Evolutionary conservation across 1,140 invertebrate species (phyloP), one percentile per base, ranked within the genome.

Genomic region (Diabrotica virgifera): DNA sequence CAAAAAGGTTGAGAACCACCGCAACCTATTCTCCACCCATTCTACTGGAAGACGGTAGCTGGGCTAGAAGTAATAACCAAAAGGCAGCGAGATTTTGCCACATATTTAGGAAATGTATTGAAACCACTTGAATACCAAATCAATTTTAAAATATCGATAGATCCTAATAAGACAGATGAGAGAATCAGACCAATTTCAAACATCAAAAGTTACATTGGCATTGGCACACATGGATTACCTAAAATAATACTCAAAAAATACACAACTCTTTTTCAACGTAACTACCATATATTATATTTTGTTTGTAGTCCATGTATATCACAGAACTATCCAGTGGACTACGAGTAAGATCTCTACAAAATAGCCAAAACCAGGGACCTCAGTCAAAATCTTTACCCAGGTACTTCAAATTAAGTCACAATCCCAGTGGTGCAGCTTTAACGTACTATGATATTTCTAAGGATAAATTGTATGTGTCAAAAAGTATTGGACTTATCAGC

Each of bases 401-500:
- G 65, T 93, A 94, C 76, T 95, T 95, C 74, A 94, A 95, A 82
- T 82, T 95, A 61, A 88, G 90, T 12, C 91, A 89, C 75, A 86
- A 84, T 70, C 86, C 86, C 50, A 86, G 86, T 64, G 88, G 89
- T 38, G 89, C 89, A 65, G 87, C 89, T 65, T 84, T 90, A 74
- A 92, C 86, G 73, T 95, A 94, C 74, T 99, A 97, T 80, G 95
- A 98, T 82, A 90, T 92, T 72, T 88, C 88, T 77, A 94, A 94
- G 84, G 95, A 98, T 82, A 92, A 91, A 80, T 84, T 98, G 66
- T 94, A 90, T 83, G 96, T 97, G 71, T 93, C 93, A 69, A 99
- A 98, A 86, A 94, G 91, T 82, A 95, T 99, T 78, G 90, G 90
- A 63, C 85, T 98, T 38, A 90, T 98, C 64, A 93, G 92, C 77